These are phyloP conservation scores for Dendrolimus kikuchii DNA, from an alignment of 1,140 invertebrate genomes.

Conservation along the genomic window DNA sequence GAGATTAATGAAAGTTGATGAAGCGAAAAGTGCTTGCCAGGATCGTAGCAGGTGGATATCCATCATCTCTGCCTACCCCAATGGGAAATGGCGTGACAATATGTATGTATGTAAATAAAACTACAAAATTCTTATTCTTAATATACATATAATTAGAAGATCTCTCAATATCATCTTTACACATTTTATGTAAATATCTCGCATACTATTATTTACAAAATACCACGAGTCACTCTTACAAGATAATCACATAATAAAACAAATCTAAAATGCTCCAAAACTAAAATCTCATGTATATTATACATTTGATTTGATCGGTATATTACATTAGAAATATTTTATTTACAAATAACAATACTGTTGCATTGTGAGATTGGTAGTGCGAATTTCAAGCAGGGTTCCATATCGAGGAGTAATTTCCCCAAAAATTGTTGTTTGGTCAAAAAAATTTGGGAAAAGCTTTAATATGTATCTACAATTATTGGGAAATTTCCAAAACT, in stretches of 20 bases:
- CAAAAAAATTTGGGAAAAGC: too few species aligned
- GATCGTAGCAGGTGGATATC: neutral
- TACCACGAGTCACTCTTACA: slow-evolving; percentile 36
- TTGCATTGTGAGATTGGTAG: slow-evolving; percentile 8
- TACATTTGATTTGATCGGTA: slow-evolving; percentile 33
- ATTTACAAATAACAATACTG: slow-evolving; percentile 25
- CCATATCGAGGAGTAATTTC: too few species aligned
- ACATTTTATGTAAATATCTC: slow-evolving; percentile 29
- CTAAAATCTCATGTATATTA: slow-evolving; percentile 28
- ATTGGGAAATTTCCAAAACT: too few species aligned
- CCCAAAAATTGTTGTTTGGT: too few species aligned
- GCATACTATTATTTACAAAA: slow-evolving; percentile 46
- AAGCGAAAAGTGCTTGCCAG: too few species aligned
- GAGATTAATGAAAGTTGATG: too few species aligned
- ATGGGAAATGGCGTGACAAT: neutral
- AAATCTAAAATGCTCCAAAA: slow-evolving; percentile 36
- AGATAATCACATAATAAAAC: slow-evolving; percentile 37
- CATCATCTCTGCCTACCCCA: neutral
- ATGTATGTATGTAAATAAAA: neutral
- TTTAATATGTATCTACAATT: too few species aligned
- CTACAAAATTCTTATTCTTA: slow-evolving; percentile 15
- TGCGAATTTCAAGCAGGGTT: neutral
- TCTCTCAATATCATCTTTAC: slow-evolving; percentile 55
- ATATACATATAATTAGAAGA: slow-evolving; percentile 59
- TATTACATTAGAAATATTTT: slow-evolving; percentile 29